These are phyloP conservation scores for Lanius collurio DNA, from an alignment of 2,113 vertebrate species.

Conservation along the genomic window DNA sequence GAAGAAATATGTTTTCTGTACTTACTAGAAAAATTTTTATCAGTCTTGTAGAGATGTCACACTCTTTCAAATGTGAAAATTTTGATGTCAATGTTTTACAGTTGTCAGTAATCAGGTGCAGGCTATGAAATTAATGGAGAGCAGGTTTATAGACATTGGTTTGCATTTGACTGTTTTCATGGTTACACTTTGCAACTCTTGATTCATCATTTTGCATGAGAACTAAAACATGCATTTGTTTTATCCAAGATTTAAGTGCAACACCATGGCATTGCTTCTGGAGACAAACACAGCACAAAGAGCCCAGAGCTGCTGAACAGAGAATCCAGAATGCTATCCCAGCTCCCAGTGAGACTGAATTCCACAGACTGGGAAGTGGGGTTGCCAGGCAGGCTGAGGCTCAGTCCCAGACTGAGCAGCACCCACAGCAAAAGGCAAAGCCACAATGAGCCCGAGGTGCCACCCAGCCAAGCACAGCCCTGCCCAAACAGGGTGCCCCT, in stretches of 20 bases:
- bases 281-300: neutral
- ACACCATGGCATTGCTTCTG: neutral
- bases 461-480: neutral
- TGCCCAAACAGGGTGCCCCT: neutral
- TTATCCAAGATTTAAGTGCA: neutral
- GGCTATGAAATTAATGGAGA: neutral
- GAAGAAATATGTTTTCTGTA: rapidly evolving
- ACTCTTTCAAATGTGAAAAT: neutral
- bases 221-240: neutral
- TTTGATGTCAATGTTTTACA: neutral
- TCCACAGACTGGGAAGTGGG: neutral
- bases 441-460: neutral
- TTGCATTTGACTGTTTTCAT: neutral
- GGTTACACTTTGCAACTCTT: neutral
- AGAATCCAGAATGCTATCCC: neutral
- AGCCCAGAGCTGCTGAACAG: neutral
- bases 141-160: neutral
- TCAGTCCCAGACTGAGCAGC: neutral
- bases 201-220: neutral
- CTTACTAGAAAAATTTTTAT: neutral
- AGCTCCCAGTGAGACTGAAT: neutral
- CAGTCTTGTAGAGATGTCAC: neutral
- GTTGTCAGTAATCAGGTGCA: neutral
- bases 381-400: neutral
- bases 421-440: neutral